A percentile compares a stretch with the other conserved stretches of the same genome.
Evolutionary conservation across 2,888 invertebrate genomes (phyloP).

Genomic region (Agrotis puta): DNA sequence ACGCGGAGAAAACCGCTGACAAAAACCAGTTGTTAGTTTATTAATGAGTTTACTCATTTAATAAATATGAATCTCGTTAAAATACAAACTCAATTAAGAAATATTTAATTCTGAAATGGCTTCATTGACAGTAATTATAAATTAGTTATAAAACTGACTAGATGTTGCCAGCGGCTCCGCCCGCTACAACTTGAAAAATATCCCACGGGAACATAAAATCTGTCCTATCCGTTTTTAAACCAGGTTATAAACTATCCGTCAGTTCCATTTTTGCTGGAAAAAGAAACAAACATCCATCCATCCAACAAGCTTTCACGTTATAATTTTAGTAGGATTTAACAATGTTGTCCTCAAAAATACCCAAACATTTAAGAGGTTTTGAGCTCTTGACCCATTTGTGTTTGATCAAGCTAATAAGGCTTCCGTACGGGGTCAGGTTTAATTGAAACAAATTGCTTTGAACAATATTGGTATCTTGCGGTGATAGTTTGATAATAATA

Average conservation of each 20-base stretch:
- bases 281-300: too few relatives aligned
- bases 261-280: too few relatives aligned
- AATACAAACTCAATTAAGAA: background rate
- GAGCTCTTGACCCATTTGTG: constrained; percentile 13
- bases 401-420: constrained; percentile 23
- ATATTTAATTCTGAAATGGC: background rate
- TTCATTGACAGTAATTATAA: background rate
- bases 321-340: constrained; percentile 1
- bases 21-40: background rate
- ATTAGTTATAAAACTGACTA: background rate
- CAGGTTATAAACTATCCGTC: too few relatives aligned
- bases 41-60: too few relatives aligned
- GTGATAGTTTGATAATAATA: constrained; percentile 24
- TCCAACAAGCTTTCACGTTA: too few relatives aligned
- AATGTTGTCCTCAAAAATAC: background rate
- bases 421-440: constrained; percentile 10
- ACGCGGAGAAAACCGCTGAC: background rate
- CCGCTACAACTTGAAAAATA: too few relatives aligned
- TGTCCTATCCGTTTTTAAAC: too few relatives aligned
- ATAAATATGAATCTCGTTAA: background rate
- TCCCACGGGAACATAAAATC: too few relatives aligned
- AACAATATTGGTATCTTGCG: constrained; percentile 22
- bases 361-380: constrained; percentile 8
- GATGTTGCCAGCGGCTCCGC: too few relatives aligned
- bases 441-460: constrained; percentile 38